Percentiles rank a stretch among this genome's conserved stretches.
phyloP scores from a whole-genome alignment of 2,113 vertebrate genomes.

The Lamprotornis superbus region DNA sequence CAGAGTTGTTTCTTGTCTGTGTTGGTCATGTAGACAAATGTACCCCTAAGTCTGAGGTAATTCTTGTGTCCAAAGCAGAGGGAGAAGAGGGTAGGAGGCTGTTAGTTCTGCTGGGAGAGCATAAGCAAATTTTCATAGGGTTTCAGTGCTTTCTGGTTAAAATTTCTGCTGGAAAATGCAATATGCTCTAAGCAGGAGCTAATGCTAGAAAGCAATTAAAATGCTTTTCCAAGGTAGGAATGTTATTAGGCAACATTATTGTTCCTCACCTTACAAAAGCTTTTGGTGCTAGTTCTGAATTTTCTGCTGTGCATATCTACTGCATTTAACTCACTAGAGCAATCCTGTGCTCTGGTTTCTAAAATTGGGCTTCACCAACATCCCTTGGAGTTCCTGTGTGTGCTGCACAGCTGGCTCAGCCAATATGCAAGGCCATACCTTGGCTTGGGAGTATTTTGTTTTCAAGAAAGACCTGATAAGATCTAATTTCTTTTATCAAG shows the following conservation, averaged over 20 bases:
- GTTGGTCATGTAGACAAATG: background rate
- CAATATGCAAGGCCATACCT: background rate
- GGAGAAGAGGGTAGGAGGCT: background rate
- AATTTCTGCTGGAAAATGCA: background rate
- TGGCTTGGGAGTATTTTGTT: background rate
- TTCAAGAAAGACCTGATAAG: background rate
- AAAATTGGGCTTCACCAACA: background rate
- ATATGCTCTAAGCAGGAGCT: background rate
- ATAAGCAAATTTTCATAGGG: background rate
- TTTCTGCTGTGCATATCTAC: background rate
- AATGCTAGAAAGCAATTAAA: background rate
- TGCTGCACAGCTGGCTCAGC: background rate
- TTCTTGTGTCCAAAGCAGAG: background rate
- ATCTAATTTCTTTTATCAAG: background rate
- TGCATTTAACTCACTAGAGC: background rate
- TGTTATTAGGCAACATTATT: background rate
- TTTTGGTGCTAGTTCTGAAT: background rate
- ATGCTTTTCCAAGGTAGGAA: background rate
- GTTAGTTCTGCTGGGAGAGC: background rate
- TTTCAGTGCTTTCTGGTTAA: background rate
- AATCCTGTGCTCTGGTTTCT: background rate
- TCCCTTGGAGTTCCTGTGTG: background rate
- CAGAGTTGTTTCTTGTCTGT: fast-evolving
- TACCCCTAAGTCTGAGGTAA: background rate
- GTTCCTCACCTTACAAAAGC: background rate